Percentiles rank a stretch among this genome's conserved stretches.
phyloP scores from a whole-genome alignment of 2,888 invertebrate genomes.

The Petrophora chlorosata region DNA sequence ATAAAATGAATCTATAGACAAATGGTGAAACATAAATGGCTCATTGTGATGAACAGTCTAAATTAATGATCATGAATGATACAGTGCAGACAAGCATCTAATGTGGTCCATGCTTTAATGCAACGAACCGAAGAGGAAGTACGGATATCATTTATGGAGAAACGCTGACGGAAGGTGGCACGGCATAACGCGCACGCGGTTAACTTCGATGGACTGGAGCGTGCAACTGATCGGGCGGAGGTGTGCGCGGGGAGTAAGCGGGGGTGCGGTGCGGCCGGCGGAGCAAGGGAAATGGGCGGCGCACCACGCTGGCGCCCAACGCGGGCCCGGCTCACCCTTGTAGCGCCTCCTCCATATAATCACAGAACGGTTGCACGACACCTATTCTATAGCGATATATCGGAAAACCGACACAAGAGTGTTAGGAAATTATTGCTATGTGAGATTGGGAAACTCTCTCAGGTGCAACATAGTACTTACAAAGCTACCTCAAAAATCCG shows the following conservation, averaged over 20 bases:
- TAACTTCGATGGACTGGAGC: constrained; percentile 64
- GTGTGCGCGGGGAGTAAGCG: constrained; percentile 34
- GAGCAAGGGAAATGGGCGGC: constrained; percentile 52
- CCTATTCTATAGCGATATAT: constrained; percentile 55
- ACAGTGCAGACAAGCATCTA: constrained; percentile 78
- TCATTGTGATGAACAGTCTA: constrained; percentile 30
- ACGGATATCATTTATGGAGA: constrained; percentile 71
- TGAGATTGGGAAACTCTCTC: constrained; percentile 19
- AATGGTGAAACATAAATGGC: constrained; percentile 27
- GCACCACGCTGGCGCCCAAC: constrained; percentile 61
- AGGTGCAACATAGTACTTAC: constrained; percentile 8
- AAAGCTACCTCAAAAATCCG: too few relatives aligned
- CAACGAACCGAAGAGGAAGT: constrained; percentile 78
- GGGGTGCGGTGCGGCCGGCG: constrained; percentile 39
- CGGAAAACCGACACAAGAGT: constrained; percentile 37
- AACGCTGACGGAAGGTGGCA: constrained; percentile 67
- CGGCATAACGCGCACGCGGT: constrained; percentile 77
- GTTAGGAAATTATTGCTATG: constrained; percentile 29
- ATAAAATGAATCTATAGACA: constrained; percentile 28
- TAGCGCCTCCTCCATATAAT: constrained; percentile 67
- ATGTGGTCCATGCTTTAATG: constrained; percentile 80
- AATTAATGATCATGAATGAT: constrained; percentile 49
- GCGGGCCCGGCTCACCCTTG: constrained; percentile 54
- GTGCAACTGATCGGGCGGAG: constrained; percentile 65
- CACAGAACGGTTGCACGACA: constrained; percentile 73